Base-by-base conservation (phyloP, 2,797 vertebrate species). In the Thunnus albacares region DNA sequence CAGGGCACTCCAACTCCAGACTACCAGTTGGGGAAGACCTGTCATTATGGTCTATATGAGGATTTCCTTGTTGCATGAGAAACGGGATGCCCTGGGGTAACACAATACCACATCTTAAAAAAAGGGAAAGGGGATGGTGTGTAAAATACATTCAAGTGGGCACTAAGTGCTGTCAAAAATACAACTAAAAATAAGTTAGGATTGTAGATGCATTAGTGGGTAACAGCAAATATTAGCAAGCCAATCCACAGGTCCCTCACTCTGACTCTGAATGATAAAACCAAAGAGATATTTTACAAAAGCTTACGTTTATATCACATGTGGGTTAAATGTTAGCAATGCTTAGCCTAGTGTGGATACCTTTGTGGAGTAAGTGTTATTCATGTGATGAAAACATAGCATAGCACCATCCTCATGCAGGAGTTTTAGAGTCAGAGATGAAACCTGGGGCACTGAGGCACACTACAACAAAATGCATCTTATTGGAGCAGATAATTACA, bases 21-120 rank as follows among this genome's bases (percentile, higher is more conserved):
- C 83, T 77, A 89, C 61, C 77, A 83, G 81, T 80, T 74, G 87
- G 89, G 90, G 78, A 87, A 91, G 89, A 88, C 90, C 80, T 66
- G 65, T 85, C 75, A 89, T 90, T 88, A 84, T 71, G 69, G 84
- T 77, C 81, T 91, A 89, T 89, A 81, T 85, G 68, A 84, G 81
- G 87, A 84, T 80, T 82, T 86, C 85, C 84, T 79, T 72, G 56
- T 66, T 90, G 74, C 38, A 67, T 75, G 53, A 84, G 59, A 77
- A 82, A 86, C 24, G 0, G 77, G 77, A 75, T 71, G 69, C 75
- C 58, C 33, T 22, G 38, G 20, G 66, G 71, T 60, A 78, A 84
- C 64, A 64, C 47, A 67, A 73, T 59, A 74, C 9, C 49, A 58
- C 1, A 59, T 41, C 20, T 61, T 60, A 47, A 56, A 56, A 72